Percentiles rank a stretch among this genome's conserved stretches.
Evolutionary conservation across 1,140 invertebrate species (phyloP).

Genomic region (Macrobrachium nipponense): DNA sequence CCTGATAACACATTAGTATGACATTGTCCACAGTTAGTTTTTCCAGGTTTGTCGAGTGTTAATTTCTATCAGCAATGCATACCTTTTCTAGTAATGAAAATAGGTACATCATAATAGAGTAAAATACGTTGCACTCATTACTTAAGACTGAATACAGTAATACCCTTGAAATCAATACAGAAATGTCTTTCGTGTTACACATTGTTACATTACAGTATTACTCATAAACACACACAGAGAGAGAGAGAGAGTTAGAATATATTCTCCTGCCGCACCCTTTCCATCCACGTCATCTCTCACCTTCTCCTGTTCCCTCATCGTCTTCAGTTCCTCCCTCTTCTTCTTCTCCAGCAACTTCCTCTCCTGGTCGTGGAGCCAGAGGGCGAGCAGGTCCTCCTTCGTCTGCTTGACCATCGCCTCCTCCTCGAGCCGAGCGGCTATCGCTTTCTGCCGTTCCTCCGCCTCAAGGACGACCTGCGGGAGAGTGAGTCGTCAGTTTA

Average conservation of each 20-base stretch:
- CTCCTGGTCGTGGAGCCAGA: conserved; percentile 11
- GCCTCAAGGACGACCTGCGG: not conserved
- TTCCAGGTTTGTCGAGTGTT: too few relatives aligned
- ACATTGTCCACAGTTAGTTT: too few relatives aligned
- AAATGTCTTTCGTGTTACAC: too few relatives aligned
- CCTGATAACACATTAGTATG: too few relatives aligned
- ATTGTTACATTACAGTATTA: too few relatives aligned
- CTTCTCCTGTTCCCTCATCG: conserved; percentile 1
- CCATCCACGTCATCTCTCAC: not conserved
- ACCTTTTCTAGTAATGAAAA: too few relatives aligned
- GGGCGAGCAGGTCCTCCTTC: not conserved
- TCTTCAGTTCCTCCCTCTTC: conserved; percentile 11
- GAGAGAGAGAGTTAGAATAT: not conserved
- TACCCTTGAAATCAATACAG: too few relatives aligned
- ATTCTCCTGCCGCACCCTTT: not conserved
- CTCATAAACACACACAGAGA: not conserved
- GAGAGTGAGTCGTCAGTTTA: not conserved
- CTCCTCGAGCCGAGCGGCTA: not conserved
- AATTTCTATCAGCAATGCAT: too few relatives aligned
- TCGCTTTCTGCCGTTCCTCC: not conserved
- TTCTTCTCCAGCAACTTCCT: conserved; percentile 9
- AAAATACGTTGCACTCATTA: too few relatives aligned
- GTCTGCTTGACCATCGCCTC: not conserved
- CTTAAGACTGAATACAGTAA: too few relatives aligned
- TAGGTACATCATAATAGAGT: too few relatives aligned